Conservation (phyloP, 2,797 vertebrate genomes). For the Coreius guichenoti region DNA sequence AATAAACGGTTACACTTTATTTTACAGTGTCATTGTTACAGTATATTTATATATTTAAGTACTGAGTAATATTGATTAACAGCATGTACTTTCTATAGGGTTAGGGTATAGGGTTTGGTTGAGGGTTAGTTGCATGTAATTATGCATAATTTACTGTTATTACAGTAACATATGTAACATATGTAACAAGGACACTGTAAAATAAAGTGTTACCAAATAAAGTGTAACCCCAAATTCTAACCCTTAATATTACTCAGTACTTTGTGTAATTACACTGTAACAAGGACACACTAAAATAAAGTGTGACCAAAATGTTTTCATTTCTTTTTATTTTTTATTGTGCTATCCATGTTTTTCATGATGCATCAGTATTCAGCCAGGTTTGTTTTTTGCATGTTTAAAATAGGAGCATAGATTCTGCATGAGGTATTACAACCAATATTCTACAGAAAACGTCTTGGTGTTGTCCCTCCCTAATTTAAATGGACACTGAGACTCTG, state of each 20-base stretch:
- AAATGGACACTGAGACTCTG: neutral
- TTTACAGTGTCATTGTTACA: neutral
- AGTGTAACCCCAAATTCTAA: neutral
- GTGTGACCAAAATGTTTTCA: neutral
- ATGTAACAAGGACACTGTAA: neutral
- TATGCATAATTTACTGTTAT: neutral
- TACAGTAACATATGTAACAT: neutral
- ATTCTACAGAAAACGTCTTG: neutral
- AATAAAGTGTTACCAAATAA: neutral
- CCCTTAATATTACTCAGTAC: neutral
- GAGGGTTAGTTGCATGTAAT: too few species aligned
- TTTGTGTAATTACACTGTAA: neutral
- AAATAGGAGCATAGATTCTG: neutral
- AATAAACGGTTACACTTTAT: too few species aligned
- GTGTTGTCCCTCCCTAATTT: neutral
- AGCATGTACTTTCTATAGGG: neutral
- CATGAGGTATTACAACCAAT: neutral
- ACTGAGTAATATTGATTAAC: neutral
- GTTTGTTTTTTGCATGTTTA: neutral
- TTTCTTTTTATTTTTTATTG: neutral
- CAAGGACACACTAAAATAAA: neutral
- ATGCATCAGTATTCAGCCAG: neutral
- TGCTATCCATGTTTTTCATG: neutral
- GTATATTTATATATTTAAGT: neutral
- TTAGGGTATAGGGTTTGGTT: neutral